phyloP scores from a whole-genome alignment of 1,140 invertebrate species.

The Formica selysi region DNA sequence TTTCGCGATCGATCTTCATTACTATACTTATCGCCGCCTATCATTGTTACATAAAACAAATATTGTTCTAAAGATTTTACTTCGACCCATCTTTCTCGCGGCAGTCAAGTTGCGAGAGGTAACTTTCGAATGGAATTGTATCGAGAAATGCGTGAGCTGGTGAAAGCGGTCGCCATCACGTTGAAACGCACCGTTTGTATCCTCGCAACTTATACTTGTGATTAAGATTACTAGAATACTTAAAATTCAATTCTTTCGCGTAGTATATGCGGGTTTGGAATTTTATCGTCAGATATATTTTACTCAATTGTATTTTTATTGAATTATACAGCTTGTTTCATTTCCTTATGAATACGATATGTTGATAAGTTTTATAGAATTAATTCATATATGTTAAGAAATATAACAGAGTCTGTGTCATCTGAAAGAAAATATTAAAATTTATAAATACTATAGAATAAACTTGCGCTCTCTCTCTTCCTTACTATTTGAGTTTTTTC shows the following conservation, averaged over 20 bases:
- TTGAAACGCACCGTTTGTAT: background rate
- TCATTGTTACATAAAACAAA: slow-evolving; percentile 7
- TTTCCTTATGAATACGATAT: background rate
- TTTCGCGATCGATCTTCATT: slow-evolving; percentile 17
- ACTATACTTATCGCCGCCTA: background rate
- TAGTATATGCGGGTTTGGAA: background rate
- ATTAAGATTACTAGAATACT: slow-evolving; percentile 39
- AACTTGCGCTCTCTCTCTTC: background rate
- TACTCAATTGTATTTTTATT: background rate
- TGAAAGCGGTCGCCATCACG: slow-evolving; percentile 27
- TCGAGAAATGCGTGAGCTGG: slow-evolving; percentile 2
- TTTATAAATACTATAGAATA: background rate
- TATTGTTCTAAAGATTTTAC: slow-evolving; percentile 12
- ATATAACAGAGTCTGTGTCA: background rate
- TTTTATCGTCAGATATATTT: slow-evolving; percentile 3
- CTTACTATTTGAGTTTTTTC: background rate
- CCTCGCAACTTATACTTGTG: background rate
- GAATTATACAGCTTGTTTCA: background rate
- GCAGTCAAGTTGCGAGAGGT: background rate
- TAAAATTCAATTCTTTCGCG: background rate
- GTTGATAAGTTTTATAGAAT: background rate
- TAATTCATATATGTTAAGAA: slow-evolving; percentile 1
- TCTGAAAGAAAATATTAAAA: slow-evolving; percentile 16
- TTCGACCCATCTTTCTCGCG: slow-evolving; percentile 3
- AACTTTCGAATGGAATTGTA: slow-evolving; percentile 46